Conservation (phyloP, 2,888 invertebrate genomes). For the Drosophila kanekoi region DNA sequence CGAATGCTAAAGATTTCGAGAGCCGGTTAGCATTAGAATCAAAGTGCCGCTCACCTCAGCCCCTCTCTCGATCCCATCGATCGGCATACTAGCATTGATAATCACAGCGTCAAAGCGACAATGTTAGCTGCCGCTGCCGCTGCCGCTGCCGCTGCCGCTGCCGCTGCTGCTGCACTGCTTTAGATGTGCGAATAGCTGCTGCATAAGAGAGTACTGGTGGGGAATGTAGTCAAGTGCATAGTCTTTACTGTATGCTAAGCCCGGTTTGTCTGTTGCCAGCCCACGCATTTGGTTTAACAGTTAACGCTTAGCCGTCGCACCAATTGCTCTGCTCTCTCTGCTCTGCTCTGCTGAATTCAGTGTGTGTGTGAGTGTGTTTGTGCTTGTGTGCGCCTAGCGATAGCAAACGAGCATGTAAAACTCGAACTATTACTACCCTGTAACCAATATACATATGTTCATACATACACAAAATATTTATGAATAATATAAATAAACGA, state of each 20-base stretch:
- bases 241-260: slow-evolving; percentile 22
- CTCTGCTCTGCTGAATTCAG: slow-evolving; percentile 10
- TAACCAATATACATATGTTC: background rate
- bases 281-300: slow-evolving; percentile 59
- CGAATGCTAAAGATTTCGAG: slow-evolving; percentile 22
- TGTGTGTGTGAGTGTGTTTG: slow-evolving; percentile 4
- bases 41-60: slow-evolving; percentile 32
- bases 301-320: slow-evolving; percentile 33
- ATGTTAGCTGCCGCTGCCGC: slow-evolving; percentile 2
- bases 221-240: slow-evolving; percentile 39
- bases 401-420: background rate
- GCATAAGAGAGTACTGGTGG: background rate
- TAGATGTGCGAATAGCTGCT: slow-evolving; percentile 23
- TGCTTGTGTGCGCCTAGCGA: slow-evolving; percentile 15
- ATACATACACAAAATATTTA: background rate
- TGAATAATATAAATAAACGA: background rate
- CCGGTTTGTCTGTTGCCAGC: slow-evolving; percentile 37
- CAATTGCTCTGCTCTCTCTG: slow-evolving; percentile 44
- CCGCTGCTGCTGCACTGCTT: background rate
- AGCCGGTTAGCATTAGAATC: slow-evolving; percentile 28
- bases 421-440: slow-evolving; percentile 25
- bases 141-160: slow-evolving; percentile 1
- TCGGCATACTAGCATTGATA: slow-evolving; percentile 30
- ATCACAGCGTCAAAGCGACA: slow-evolving; percentile 31
- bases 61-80: background rate